A percentile compares a stretch with the other conserved stretches of the same genome.
phyloP scores from a whole-genome alignment of 2,797 vertebrate species.

The Chanos chanos region DNA sequence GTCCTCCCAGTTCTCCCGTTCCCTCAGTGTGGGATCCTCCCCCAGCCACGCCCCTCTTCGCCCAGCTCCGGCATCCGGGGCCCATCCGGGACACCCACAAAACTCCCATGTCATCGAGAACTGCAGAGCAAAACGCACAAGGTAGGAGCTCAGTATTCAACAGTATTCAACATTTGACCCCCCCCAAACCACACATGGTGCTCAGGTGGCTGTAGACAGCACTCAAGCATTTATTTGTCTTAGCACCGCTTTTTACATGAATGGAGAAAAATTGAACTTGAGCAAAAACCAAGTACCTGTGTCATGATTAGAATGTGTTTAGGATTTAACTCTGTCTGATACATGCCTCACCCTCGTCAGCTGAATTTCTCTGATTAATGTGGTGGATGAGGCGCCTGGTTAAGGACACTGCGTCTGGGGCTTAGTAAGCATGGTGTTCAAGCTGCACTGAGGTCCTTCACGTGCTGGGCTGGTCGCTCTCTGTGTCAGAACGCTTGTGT shows the following conservation, averaged over 20 bases:
- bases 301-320: no score
- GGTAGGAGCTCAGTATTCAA: conserved; percentile 57
- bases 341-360: conserved; percentile 16
- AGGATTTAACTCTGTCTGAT: no score
- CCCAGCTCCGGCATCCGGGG: conserved; percentile 40
- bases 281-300: no score
- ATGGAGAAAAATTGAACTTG: no score
- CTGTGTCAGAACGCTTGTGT: conserved; percentile 15
- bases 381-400: background rate
- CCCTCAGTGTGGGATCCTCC: conserved; percentile 68
- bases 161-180: background rate
- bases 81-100: conserved; percentile 48
- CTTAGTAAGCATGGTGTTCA: conserved; percentile 7
- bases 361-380: background rate
- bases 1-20: conserved; percentile 64
- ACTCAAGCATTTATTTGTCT: no score
- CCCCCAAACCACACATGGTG: background rate
- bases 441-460: conserved; percentile 1
- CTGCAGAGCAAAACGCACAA: conserved; percentile 67
- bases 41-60: conserved; percentile 58
- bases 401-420: background rate
- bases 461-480: conserved; percentile 5
- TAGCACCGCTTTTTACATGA: no score
- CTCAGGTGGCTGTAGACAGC: no score
- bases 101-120: conserved; percentile 55